phyloP scores from a whole-genome alignment of 2,888 invertebrate species.

The Ametastegia equiseti region DNA sequence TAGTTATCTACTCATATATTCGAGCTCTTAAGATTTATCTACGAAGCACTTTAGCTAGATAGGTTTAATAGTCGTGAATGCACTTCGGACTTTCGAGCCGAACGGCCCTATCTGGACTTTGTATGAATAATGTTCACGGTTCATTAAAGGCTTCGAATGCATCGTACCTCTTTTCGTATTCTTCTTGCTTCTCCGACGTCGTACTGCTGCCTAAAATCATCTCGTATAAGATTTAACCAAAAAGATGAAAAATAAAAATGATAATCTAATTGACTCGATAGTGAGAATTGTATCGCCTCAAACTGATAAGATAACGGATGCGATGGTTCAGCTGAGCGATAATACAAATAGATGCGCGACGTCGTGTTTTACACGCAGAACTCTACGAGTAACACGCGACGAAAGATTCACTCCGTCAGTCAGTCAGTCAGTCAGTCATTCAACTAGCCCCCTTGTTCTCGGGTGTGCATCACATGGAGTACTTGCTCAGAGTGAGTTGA shows the following conservation, averaged over 20 bases:
- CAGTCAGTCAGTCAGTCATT: slow-evolving; percentile 29
- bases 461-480: slow-evolving; percentile 29
- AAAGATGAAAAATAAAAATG: too few relatives aligned
- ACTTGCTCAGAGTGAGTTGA: slow-evolving; percentile 41
- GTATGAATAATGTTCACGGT: not conserved
- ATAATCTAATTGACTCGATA: not conserved
- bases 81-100: not conserved
- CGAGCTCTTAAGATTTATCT: not conserved
- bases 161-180: not conserved
- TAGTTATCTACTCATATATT: too few relatives aligned
- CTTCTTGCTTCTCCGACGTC: not conserved
- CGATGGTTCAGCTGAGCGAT: not conserved
- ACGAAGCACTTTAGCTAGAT: not conserved
- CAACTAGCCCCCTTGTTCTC: slow-evolving; percentile 24
- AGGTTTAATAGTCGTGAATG: not conserved
- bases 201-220: not conserved
- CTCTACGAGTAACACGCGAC: not conserved
- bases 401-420: slow-evolving; percentile 41
- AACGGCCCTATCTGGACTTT: not conserved
- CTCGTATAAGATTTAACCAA: not conserved
- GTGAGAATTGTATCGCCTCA: not conserved
- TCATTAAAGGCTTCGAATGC: not conserved
- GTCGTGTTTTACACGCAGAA: not conserved
- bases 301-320: slow-evolving; percentile 38
- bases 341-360: slow-evolving; percentile 18